phyloP scores from a whole-genome alignment of 2,888 invertebrate genomes.

The Ypsolopha scabrella region DNA sequence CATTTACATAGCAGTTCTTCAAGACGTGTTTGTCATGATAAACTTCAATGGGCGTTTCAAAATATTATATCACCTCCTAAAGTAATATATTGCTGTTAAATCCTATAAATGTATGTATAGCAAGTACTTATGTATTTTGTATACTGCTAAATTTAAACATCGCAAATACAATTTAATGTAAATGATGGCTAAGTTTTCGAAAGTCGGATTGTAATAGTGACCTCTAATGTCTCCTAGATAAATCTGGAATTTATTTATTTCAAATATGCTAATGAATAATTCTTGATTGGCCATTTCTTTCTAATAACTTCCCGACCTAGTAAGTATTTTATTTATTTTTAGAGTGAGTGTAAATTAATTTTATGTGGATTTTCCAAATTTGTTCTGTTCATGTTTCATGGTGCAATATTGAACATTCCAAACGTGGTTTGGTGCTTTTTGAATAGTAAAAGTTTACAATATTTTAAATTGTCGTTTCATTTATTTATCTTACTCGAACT shows the following conservation, averaged over 20 bases:
- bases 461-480: constrained; percentile 47
- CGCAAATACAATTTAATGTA: background rate
- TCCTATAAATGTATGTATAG: too few species aligned
- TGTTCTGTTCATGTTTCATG: constrained; percentile 23
- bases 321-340: constrained; percentile 37
- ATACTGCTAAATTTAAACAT: background rate
- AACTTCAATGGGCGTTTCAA: too few species aligned
- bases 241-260: constrained; percentile 11
- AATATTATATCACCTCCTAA: too few species aligned
- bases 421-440: constrained; percentile 67
- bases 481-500: constrained; percentile 27
- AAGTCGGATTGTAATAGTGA: constrained; percentile 46
- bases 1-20: too few species aligned
- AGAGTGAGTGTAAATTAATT: constrained; percentile 17
- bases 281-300: constrained; percentile 14
- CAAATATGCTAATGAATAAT: constrained; percentile 10
- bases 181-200: constrained; percentile 5
- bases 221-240: constrained; percentile 44
- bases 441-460: constrained; percentile 59
- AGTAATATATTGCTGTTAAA: too few species aligned
- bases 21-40: too few species aligned
- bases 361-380: background rate
- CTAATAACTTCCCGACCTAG: constrained; percentile 9
- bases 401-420: constrained; percentile 69
- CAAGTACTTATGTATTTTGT: too few species aligned